Evolutionary conservation across 2,113 vertebrate genomes (phyloP).

Genomic region (Lophotis ruficrista): DNA sequence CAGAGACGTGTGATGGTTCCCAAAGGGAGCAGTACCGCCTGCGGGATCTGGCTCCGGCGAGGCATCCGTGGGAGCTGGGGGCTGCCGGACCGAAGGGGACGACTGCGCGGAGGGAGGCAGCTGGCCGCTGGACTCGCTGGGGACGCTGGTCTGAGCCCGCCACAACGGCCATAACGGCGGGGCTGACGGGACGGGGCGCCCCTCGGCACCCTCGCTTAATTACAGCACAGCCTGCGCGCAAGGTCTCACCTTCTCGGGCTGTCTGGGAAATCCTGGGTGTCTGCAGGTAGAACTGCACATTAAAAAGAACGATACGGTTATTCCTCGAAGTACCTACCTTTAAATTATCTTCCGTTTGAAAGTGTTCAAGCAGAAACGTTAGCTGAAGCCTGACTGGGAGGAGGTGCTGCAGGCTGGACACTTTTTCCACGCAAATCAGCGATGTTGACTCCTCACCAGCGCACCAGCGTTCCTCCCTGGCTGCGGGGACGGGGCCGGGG

Average conservation of each 20-base stretch:
- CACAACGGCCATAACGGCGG: fast-evolving
- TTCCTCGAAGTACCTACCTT: background rate
- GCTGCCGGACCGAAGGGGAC: fast-evolving
- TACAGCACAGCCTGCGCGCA: background rate
- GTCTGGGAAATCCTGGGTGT: background rate
- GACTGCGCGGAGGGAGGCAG: fast-evolving
- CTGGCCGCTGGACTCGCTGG: background rate
- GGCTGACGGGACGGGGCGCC: background rate
- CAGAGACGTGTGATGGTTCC: background rate
- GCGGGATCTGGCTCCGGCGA: background rate
- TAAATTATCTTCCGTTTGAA: background rate
- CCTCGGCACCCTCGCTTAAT: too few species aligned
- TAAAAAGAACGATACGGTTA: background rate
- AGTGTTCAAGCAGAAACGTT: background rate
- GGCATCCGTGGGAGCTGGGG: fast-evolving
- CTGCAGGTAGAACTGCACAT: background rate
- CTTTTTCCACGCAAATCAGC: background rate
- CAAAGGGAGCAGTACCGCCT: background rate
- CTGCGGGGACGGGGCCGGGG: fast-evolving
- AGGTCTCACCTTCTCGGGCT: too few species aligned
- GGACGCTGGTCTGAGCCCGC: fast-evolving
- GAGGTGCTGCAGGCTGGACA: background rate
- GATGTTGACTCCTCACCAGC: background rate
- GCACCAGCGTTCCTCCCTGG: fast-evolving
- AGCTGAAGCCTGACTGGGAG: background rate